Percentiles rank a stretch among this genome's conserved stretches.
phyloP scores from a whole-genome alignment of 2,113 vertebrate species.

The Serinus canaria region DNA sequence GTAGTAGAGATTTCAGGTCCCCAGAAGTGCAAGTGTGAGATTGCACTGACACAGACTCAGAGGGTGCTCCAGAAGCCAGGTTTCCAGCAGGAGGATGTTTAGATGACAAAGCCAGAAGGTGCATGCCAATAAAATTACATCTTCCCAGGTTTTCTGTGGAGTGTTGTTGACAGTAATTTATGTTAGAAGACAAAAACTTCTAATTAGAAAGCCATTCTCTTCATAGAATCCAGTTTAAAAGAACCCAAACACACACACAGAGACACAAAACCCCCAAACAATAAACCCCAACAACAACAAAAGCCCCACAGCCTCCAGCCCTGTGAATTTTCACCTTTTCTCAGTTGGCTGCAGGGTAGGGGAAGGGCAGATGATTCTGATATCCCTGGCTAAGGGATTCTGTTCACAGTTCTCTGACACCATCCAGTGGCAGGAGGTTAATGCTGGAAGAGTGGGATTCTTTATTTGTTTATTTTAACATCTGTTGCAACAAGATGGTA shows the following conservation, averaged over 20 bases:
- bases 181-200: background rate
- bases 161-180: background rate
- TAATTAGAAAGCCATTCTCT: background rate
- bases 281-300: background rate
- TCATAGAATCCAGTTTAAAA: background rate
- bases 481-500: background rate
- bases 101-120: background rate
- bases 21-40: background rate
- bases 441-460: constrained; percentile 30
- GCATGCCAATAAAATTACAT: background rate
- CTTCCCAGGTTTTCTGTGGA: background rate
- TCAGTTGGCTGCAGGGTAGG: background rate
- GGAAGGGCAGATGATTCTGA: background rate
- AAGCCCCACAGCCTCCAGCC: background rate
- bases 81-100: background rate
- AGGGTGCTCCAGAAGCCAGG: background rate
- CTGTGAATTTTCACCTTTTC: background rate
- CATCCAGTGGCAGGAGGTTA: constrained; percentile 92
- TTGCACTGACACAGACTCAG: background rate
- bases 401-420: constrained; percentile 89
- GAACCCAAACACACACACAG: background rate
- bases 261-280: background rate
- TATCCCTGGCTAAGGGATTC: background rate
- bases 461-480: constrained; percentile 1
- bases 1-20: background rate